Base-by-base conservation (phyloP, 2,888 invertebrate genomes). In the Xestia sexstrigata region DNA sequence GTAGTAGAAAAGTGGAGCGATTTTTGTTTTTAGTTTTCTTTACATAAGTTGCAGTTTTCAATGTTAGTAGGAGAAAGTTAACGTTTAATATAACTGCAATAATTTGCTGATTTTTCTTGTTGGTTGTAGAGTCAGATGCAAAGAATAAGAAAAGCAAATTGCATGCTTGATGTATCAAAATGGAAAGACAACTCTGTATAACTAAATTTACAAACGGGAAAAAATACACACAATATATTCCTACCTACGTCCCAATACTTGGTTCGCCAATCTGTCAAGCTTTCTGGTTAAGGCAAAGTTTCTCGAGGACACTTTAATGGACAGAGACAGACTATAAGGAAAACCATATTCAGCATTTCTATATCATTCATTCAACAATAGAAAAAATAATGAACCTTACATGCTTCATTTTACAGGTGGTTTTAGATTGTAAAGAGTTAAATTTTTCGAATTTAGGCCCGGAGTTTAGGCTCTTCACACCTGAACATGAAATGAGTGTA, bases 401-500 rank as follows among this genome's bases (percentile, higher is more conserved):
- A 2, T 58, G 7, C 26, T 58, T 15, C 15, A 26, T 26, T 26
- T 17, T 26, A 58, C 13, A 58, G 49, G 45, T 45, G 52, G 26
- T 26, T 30, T 20, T 60, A 20, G 4, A 55, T n/a, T n/a, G 30
- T 63, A 1, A n/a, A 63, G 23, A 26, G 15, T 15, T 4, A 52
- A 30, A 42, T 69, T 60, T 42, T 58, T 58, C 2, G 0, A n/a
- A 47, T 68, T 17, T 68, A 55, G 20, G 11, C n/a, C 23, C 13
- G 1, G 26, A 30, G 26, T 39, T 30, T n/a, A 49, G 23, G 26
- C 11, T 45, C 17, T 70, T 80, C 35, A 67, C 70, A 79, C 52
- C 52, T 58, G 66, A 39, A 26, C 42, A 65, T 39, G 39, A 82
- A 78, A 63, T 58, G 58, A 39, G 52, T 47, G 17, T 74, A 60